Evolutionary conservation across 2,888 invertebrate genomes (phyloP).

Genomic region (Phlogophora meticulosa): DNA sequence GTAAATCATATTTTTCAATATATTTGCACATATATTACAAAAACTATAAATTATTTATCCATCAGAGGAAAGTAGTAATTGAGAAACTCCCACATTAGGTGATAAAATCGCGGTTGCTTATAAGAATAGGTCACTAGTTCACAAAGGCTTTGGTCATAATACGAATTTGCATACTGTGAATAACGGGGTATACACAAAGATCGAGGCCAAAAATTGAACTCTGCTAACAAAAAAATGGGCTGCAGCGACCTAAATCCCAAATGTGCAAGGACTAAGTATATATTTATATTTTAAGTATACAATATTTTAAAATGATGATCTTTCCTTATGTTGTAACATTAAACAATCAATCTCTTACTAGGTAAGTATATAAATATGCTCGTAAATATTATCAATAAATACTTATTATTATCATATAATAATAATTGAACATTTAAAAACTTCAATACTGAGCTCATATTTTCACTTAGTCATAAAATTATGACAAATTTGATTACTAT

Average conservation of each 20-base stretch:
- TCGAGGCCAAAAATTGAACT: not conserved
- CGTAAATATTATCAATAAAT: conserved; percentile 26
- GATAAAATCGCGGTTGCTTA: not conserved
- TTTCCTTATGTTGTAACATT: conserved; percentile 25
- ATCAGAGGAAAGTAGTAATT: conserved; percentile 3
- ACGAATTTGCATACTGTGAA: not conserved
- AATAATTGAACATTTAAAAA: conserved; percentile 59
- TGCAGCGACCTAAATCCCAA: not conserved
- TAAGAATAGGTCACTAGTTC: no score
- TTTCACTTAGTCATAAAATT: conserved; percentile 39
- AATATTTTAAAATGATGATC: not conserved
- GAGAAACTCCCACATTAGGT: not conserved
- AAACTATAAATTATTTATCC: conserved; percentile 13
- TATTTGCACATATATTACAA: conserved; percentile 11
- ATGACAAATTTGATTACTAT: conserved; percentile 44
- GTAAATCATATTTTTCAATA: not conserved
- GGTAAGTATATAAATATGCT: conserved; percentile 29
- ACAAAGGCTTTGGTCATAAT: not conserved
- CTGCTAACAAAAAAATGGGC: not conserved
- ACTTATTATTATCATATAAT: conserved; percentile 31
- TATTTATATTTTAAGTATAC: no score
- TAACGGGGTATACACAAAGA: not conserved
- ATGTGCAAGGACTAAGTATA: not conserved
- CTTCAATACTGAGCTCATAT: conserved; percentile 57
- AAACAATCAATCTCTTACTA: conserved; percentile 23